phyloP scores from a whole-genome alignment of 1,140 invertebrate species.

The Drosophila lacteicornis region DNA sequence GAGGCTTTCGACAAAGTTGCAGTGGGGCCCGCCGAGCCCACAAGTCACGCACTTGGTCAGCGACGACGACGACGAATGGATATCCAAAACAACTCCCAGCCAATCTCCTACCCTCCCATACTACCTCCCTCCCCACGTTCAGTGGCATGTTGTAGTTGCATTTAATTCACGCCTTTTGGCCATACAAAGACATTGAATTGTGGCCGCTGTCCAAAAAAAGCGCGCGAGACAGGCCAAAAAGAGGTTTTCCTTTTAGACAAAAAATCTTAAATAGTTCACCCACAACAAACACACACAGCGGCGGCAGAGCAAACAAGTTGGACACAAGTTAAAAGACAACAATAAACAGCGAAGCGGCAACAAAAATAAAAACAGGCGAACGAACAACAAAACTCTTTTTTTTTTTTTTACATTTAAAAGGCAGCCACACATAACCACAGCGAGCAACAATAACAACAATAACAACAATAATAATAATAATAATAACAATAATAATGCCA shows the following conservation, averaged over 20 bases:
- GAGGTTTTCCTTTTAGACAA: conserved; percentile 42
- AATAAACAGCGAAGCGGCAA: conserved; percentile 39
- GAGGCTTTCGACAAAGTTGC: conserved; percentile 46
- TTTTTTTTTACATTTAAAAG: conserved; percentile 11
- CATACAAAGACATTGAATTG: conserved; percentile 74
- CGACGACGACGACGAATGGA: conserved; percentile 40
- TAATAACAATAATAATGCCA: conserved; percentile 32
- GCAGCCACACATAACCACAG: conserved; percentile 47
- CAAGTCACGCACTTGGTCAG: conserved; percentile 77
- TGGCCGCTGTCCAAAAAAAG: conserved; percentile 54
- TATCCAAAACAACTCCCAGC: conserved; percentile 43
- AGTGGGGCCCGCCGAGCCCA: conserved; percentile 58
- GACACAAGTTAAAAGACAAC: conserved; percentile 39
- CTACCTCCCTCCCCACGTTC: not conserved
- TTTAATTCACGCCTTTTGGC: conserved; percentile 72
- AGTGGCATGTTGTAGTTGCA: conserved; percentile 39
- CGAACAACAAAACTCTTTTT: conserved; percentile 45
- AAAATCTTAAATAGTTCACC: conserved; percentile 42
- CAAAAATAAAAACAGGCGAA: conserved; percentile 24
- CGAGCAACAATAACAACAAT: conserved; percentile 28
- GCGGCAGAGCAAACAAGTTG: conserved; percentile 28
- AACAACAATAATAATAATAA: conserved; percentile 30
- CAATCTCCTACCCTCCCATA: conserved; percentile 12
- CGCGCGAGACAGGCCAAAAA: conserved; percentile 32
- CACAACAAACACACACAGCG: conserved; percentile 9